Evolutionary conservation across 1,140 invertebrate genomes (phyloP).

Genomic region (Mylabris phalerata): DNA sequence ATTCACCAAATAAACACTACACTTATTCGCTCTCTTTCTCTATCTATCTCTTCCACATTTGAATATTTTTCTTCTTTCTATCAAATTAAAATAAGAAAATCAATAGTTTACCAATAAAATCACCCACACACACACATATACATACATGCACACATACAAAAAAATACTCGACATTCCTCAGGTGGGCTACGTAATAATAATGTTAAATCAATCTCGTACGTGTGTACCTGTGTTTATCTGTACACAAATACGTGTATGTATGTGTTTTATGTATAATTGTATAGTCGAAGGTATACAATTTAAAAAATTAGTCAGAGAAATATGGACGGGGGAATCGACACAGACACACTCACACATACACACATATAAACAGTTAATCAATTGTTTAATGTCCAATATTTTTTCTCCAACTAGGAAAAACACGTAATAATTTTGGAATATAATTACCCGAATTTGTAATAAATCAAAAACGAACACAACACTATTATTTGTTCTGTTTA

Average conservation of each 20-base stretch:
- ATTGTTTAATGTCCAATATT: too few species aligned
- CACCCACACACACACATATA: conserved; percentile 12
- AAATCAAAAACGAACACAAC: too few species aligned
- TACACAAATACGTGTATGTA: background rate
- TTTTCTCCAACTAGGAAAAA: too few species aligned
- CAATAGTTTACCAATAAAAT: conserved; percentile 4
- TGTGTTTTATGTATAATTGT: background rate
- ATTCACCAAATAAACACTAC: background rate
- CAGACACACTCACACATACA: too few species aligned
- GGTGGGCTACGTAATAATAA: conserved; percentile 7
- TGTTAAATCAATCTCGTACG: too few species aligned
- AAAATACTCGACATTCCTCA: conserved; percentile 15
- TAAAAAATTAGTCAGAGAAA: background rate
- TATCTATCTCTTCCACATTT: background rate
- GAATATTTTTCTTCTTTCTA: background rate
- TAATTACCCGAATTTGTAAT: too few species aligned
- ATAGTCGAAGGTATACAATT: background rate
- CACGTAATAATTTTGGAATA: too few species aligned
- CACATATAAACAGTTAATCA: too few species aligned
- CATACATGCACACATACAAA: too few species aligned
- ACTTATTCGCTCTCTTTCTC: background rate
- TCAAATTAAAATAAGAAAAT: conserved; percentile 5
- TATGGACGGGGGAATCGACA: background rate
- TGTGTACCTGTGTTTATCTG: too few species aligned
- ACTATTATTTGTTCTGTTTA: too few species aligned